Base-by-base conservation (phyloP, 2,113 vertebrate genomes). In the Maccullochella peelii region DNA sequence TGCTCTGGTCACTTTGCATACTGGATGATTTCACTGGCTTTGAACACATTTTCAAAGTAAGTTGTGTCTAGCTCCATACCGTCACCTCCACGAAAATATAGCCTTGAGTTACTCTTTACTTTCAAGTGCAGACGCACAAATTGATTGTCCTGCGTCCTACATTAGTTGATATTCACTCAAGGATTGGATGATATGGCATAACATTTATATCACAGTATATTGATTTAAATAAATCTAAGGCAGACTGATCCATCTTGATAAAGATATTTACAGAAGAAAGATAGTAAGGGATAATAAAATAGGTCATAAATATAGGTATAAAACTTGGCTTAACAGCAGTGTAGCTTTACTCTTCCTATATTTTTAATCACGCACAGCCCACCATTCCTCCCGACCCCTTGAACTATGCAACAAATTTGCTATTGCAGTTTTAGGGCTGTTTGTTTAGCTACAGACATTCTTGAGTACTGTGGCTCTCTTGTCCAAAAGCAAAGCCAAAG, bases 1-100 rank as follows among this genome's bases (percentile, higher is more conserved):
- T 61, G 50, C 65, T 72, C 63, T 72, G 49, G 75, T 84, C 80
- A 78, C 77, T 59, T 84, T 87, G 80, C 76, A 23, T 49, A 27
- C 14, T 40, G 38, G 49, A 70, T 27, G 3, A 87, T 79, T 77
- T 70, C 30, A 88, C 42, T 77, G 61, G 63, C n/a, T 80, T 83
- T 63, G 50, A 87, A 69, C 55, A 69, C 4, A 71, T 59, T 66
- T 84, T 83, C 54, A 72, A 80, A 86, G 63, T 18, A 23, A 79
- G 55, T 44, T 69, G 30, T 66, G 25, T 71, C 54, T 47, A 21
- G 21, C 54, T 47, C 36, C 27, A 44, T 4, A 54, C 50, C 25
- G 33, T 63, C 20, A 38, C 30, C 38, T 40, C 36, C 14, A 59
- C 5, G 6, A 4, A 25, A 47, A 30, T 14, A 36, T 8, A 27